phyloP scores from a whole-genome alignment of 2,888 invertebrate genomes.

The Neoascia interrupta region DNA sequence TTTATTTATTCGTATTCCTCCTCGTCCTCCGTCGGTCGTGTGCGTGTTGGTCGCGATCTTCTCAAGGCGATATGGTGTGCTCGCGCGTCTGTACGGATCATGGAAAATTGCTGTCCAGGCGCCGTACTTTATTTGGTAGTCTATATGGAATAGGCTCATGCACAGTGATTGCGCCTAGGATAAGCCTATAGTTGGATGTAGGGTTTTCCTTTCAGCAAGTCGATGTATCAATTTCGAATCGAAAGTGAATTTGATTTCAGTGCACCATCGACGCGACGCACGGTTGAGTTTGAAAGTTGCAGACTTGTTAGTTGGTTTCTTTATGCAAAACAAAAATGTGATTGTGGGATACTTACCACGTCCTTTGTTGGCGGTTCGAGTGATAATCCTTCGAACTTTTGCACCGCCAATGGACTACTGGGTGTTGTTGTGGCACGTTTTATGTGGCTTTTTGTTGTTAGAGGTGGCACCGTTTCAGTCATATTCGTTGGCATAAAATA shows the following conservation, averaged over 20 bases:
- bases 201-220: constrained; percentile 50
- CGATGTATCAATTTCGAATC: constrained; percentile 36
- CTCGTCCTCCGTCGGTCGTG: not conserved
- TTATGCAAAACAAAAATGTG: not conserved
- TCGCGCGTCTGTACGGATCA: constrained; percentile 50
- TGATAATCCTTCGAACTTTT: constrained; percentile 71
- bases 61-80: constrained; percentile 59
- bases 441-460: constrained; percentile 34
- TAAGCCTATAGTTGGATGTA: constrained; percentile 62
- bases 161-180: constrained; percentile 45
- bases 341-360: constrained; percentile 70
- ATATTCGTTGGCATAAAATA: constrained; percentile 58
- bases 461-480: constrained; percentile 54
- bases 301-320: constrained; percentile 38
- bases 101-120: constrained; percentile 60
- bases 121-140: constrained; percentile 63
- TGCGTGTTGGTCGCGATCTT: constrained; percentile 61
- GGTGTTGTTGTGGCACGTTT: constrained; percentile 59
- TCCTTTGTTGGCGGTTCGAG: constrained; percentile 71
- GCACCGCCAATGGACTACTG: constrained; percentile 67
- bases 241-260: constrained; percentile 52
- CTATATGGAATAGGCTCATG: constrained; percentile 19
- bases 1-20: not conserved
- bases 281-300: constrained; percentile 17
- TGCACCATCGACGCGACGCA: constrained; percentile 27